Evolutionary conservation across 2,888 invertebrate species (phyloP).

Genomic region (Aricia artaxerxes): DNA sequence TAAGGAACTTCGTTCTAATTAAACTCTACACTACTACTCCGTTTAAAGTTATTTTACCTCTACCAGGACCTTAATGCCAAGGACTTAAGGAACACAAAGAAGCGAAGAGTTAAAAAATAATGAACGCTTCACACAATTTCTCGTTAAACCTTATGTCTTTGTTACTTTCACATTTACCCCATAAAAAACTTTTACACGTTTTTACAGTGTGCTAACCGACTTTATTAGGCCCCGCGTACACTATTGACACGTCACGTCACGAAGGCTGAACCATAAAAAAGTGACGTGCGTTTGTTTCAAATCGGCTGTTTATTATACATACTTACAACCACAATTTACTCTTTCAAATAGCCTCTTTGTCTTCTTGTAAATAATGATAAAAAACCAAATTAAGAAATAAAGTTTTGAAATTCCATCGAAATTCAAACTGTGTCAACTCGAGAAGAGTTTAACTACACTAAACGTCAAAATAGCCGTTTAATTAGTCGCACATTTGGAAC

Average conservation of each 20-base stretch:
- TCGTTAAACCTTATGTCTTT: constrained; percentile 13
- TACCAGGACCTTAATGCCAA: neutral
- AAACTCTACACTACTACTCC: neutral
- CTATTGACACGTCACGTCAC: constrained; percentile 26
- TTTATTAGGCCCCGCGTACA: constrained; percentile 20
- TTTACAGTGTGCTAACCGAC: constrained; percentile 23
- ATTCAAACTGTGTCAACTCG: neutral
- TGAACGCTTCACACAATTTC: constrained; percentile 22
- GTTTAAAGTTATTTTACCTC: neutral
- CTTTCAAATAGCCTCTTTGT: neutral
- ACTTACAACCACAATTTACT: neutral
- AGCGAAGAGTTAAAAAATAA: neutral
- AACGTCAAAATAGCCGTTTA: neutral
- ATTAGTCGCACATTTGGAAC: neutral
- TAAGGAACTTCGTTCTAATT: neutral
- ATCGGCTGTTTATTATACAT: constrained; percentile 4
- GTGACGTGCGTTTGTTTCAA: constrained; percentile 9
- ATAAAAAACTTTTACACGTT: constrained; percentile 28
- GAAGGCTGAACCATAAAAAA: constrained; percentile 7
- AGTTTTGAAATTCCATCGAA: neutral
- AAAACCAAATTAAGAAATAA: neutral
- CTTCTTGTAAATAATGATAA: neutral
- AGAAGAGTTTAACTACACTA: neutral
- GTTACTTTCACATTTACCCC: constrained; percentile 27
- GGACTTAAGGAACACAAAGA: neutral